Conservation (phyloP, 2,113 vertebrate species). For the Chinchilla lanigera region DNA sequence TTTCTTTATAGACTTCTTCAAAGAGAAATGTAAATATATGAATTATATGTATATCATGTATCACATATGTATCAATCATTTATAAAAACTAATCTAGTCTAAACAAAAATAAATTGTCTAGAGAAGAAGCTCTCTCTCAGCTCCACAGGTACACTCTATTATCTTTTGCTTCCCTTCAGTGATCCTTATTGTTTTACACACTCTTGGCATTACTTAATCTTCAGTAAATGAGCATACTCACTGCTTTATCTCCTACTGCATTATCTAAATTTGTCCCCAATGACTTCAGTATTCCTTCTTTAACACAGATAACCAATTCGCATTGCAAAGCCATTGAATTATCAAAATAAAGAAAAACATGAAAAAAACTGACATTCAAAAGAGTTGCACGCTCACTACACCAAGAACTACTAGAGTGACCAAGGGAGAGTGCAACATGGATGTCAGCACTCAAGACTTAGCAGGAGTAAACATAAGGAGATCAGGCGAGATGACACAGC, state of each 20-base stretch:
- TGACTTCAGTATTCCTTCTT: background rate
- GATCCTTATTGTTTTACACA: background rate
- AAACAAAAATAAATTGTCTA: background rate
- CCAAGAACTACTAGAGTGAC: background rate
- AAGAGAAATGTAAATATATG: background rate
- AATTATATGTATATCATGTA: background rate
- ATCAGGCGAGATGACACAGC: background rate
- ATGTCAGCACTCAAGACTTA: background rate
- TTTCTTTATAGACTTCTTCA: background rate
- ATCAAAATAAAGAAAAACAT: background rate
- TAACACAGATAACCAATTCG: background rate
- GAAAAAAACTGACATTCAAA: background rate
- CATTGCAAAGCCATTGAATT: background rate
- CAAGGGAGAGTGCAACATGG: background rate
- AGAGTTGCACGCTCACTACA: background rate
- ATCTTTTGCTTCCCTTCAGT: background rate
- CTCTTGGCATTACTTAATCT: conserved; percentile 2
- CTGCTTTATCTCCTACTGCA: background rate
- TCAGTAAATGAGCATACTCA: background rate
- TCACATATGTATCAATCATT: background rate
- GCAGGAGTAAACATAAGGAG: background rate
- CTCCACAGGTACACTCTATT: background rate
- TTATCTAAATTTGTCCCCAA: background rate
- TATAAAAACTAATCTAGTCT: background rate
- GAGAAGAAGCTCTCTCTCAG: background rate